Evolutionary conservation across 1,140 invertebrate species (phyloP), one percentile per base, ranked within the genome.

Genomic region (Zaprionus ornatus): DNA sequence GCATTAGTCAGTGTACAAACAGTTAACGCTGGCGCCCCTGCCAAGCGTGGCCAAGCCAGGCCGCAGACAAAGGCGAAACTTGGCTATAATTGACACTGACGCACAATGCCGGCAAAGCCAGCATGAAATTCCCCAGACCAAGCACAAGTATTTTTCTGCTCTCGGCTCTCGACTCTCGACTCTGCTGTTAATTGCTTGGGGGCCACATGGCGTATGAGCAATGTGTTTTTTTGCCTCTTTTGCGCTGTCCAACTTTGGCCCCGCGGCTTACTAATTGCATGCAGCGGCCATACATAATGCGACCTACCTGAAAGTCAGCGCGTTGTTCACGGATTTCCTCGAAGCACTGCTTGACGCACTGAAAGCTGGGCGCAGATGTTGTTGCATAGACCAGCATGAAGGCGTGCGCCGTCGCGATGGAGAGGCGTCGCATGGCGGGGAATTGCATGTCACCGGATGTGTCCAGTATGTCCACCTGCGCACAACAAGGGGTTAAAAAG

Each of bases 301-400:
- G 6, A 62, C 82, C 78, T 82, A 95, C 94, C 93, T 95, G 95
- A 85, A 94, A 96, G 82, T 97, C 97, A 4, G 94, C 94, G 50
- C 96, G 93, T 80, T 97, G 96, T 88, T 97, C 97, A 74, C 96
- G 94, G 45, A 98, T 96, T 93, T 97, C 96, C 87, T 97, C 96
- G 91, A 98, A 97, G 80, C 96, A 96, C 80, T 95, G 94, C 91
- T 97, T 97, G 48, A 97, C 94, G 75, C 95, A 95, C 62, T 95
- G 94, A 86, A 97, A 97, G n/a, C 96, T 97, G 32, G 95, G 93
- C 66, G 93, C 93, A 52, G 95, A 96, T 19, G 96, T 97, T n/a
- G 97, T 95, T 13, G 97, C 95, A 92, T 98, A 98, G 10, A 98
- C 97, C 17, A 98, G 94, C 40, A 98, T 95, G 91, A 98, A 98